phyloP scores from a whole-genome alignment of 2,888 invertebrate genomes.

The Abscondita cerata region DNA sequence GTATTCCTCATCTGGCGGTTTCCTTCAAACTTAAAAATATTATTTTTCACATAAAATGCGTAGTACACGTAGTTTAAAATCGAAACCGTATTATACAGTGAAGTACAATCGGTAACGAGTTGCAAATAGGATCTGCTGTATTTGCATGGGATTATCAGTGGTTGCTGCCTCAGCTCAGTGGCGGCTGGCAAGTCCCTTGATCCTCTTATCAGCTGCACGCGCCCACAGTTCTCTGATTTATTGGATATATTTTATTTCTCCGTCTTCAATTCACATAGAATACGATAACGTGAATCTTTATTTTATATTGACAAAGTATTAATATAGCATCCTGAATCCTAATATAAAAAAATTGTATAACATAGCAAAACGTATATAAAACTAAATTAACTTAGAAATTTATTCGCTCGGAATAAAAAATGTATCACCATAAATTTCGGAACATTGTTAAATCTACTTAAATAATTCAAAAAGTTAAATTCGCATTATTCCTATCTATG shows the following conservation, averaged over 20 bases:
- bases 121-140: constrained; percentile 32
- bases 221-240: constrained; percentile 35
- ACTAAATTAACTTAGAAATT: no score
- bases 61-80: not conserved
- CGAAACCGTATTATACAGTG: constrained; percentile 4
- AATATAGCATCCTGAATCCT: no score
- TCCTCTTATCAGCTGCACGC: constrained; percentile 35
- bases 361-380: no score
- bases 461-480: no score
- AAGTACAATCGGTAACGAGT: constrained; percentile 25
- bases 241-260: constrained; percentile 33
- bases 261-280: constrained; percentile 21
- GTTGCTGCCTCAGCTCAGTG: constrained; percentile 33
- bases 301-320: not conserved
- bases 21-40: no score
- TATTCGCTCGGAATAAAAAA: no score
- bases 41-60: no score
- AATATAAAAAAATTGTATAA: no score
- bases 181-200: constrained; percentile 26
- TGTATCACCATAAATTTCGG: no score
- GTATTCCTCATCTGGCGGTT: no score
- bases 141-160: constrained; percentile 35
- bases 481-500: no score
- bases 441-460: no score
- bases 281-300: constrained; percentile 10